Conservation (phyloP, 2,113 vertebrate genomes). For the Rhipidura dahli region DNA sequence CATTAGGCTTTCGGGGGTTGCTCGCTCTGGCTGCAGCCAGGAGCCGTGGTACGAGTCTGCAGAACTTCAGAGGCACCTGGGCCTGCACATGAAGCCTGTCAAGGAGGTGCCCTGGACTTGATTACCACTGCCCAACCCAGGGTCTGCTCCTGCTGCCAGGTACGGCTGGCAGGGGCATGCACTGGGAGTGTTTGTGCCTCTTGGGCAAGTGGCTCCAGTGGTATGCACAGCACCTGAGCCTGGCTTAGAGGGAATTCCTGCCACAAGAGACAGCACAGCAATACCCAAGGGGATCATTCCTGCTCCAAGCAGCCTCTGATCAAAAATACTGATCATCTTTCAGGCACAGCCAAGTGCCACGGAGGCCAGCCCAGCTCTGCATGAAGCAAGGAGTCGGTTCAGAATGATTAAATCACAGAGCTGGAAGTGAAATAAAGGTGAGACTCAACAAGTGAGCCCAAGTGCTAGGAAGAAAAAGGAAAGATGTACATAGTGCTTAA, state of each 20-base stretch:
- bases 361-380: background rate
- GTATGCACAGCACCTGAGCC: rapidly evolving
- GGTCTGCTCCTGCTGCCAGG: background rate
- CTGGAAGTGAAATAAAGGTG: background rate
- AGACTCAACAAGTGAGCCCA: rapidly evolving
- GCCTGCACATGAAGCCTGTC: background rate
- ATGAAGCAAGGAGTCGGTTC: background rate
- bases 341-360: background rate
- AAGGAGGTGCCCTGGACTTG: background rate
- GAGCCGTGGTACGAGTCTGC: rapidly evolving
- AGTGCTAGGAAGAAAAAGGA: background rate
- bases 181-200: rapidly evolving
- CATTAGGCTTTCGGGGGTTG: background rate
- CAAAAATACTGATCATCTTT: background rate
- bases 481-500: background rate
- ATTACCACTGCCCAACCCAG: background rate
- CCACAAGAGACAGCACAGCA: background rate
- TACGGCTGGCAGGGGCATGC: rapidly evolving
- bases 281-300: background rate
- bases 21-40: background rate
- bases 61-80: background rate
- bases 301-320: background rate
- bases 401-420: background rate
- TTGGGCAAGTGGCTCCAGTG: background rate
- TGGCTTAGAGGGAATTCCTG: background rate